These are phyloP conservation scores for Alauda arvensis DNA, from an alignment of 2,797 vertebrate genomes.

Conservation along the genomic window DNA sequence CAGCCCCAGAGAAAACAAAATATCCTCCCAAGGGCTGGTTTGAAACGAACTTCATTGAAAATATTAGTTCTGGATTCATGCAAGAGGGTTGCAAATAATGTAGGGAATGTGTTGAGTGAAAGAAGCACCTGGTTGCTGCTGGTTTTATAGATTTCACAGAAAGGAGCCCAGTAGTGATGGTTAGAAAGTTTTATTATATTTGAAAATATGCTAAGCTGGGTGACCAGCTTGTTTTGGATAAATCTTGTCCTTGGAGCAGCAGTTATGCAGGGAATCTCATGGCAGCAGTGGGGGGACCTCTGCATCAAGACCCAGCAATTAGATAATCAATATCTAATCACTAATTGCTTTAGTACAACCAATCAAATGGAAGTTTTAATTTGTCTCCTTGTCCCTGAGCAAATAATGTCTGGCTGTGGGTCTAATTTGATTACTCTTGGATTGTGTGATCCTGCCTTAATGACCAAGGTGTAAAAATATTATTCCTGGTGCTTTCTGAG, in stretches of 20 bases:
- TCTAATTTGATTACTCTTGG: neutral
- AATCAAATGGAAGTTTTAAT: neutral
- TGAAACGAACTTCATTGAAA: neutral
- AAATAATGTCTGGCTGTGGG: neutral
- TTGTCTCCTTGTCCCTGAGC: neutral
- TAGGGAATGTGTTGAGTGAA: rapidly evolving
- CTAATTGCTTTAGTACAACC: neutral
- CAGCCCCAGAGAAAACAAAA: neutral
- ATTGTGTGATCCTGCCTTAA: neutral
- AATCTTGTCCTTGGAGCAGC: neutral
- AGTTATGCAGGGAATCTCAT: rapidly evolving
- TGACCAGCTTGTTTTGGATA: neutral
- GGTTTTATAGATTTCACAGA: neutral
- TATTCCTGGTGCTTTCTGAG: conserved; percentile 1
- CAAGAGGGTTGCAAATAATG: rapidly evolving
- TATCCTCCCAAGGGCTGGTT: neutral
- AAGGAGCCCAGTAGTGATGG: neutral
- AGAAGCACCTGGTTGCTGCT: neutral
- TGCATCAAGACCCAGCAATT: rapidly evolving
- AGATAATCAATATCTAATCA: neutral
- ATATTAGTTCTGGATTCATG: neutral
- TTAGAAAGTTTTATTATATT: neutral
- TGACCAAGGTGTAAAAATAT: conserved; percentile 16
- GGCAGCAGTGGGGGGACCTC: neutral
- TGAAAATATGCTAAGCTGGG: neutral